phyloP scores from a whole-genome alignment of 2,888 invertebrate species.

The Aradus depressus region DNA sequence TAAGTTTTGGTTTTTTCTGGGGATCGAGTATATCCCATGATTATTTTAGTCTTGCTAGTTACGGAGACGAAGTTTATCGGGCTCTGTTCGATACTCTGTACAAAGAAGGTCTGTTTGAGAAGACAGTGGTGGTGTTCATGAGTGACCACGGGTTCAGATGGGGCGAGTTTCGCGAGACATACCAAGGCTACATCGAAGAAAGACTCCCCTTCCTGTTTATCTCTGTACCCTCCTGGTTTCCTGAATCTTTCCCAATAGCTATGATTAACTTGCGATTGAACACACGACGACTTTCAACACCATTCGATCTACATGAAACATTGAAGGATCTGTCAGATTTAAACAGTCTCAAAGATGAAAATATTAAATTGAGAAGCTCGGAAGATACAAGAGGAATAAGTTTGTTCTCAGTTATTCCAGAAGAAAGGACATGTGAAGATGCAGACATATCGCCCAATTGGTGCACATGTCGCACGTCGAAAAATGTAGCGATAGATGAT shows the following conservation, averaged over 20 bases:
- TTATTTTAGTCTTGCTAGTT: conserved; percentile 61
- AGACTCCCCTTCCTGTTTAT: conserved; percentile 66
- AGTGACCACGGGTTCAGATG: conserved; percentile 87
- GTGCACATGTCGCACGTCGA: conserved; percentile 73
- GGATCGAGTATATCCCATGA: conserved; percentile 75
- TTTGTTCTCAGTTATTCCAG: conserved; percentile 61
- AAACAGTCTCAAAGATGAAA: conserved; percentile 37
- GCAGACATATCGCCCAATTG: conserved; percentile 74
- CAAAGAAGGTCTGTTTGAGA: conserved; percentile 45
- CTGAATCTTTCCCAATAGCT: conserved; percentile 47
- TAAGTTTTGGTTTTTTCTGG: conserved; percentile 77
- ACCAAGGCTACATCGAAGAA: conserved; percentile 78
- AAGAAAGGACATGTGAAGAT: conserved; percentile 57
- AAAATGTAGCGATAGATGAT: conserved; percentile 45
- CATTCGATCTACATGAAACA: conserved; percentile 74
- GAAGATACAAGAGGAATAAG: conserved; percentile 53
- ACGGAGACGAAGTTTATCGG: conserved; percentile 56
- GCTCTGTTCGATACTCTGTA: conserved; percentile 47
- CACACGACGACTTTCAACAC: conserved; percentile 60
- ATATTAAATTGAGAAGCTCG: conserved; percentile 17
- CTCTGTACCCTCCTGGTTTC: conserved; percentile 61
- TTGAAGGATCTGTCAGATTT: conserved; percentile 54
- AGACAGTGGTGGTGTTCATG: conserved; percentile 56
- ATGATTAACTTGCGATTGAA: conserved; percentile 55
- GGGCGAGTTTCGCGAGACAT: conserved; percentile 71